Evolutionary conservation across 2,113 vertebrate genomes (phyloP).

Genomic region (Pelobates fuscus): DNA sequence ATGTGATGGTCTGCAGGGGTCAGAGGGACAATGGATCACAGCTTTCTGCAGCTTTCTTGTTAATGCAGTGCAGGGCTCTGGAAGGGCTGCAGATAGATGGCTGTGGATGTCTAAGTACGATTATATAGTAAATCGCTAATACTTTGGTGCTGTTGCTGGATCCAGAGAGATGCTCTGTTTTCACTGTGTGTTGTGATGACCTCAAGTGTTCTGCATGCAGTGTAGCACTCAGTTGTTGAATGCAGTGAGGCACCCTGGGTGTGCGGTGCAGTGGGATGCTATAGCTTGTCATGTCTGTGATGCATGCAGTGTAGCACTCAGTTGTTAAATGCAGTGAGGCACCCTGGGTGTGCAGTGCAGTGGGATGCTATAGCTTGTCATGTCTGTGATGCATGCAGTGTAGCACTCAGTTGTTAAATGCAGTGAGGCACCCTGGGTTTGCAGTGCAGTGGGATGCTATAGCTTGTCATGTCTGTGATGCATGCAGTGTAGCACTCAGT

Average conservation of each 20-base stretch:
- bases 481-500: too few relatives aligned
- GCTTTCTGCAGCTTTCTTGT: not conserved
- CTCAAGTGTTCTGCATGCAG: not conserved
- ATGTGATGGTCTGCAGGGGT: conserved; percentile 38
- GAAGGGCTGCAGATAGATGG: not conserved
- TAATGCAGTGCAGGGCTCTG: conserved; percentile 7
- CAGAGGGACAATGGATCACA: not conserved
- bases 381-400: too few relatives aligned
- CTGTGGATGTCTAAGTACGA: too few relatives aligned
- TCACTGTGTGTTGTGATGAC: not conserved
- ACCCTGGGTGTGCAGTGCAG: too few relatives aligned
- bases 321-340: too few relatives aligned
- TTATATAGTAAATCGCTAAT: too few relatives aligned
- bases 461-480: too few relatives aligned
- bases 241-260: not conserved
- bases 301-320: not conserved
- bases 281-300: too few relatives aligned
- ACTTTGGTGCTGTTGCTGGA: not conserved
- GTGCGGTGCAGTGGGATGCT: not conserved
- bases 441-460: too few relatives aligned
- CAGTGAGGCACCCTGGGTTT: too few relatives aligned
- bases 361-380: too few relatives aligned
- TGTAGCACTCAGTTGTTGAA: not conserved
- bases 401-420: too few relatives aligned
- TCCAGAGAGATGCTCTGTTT: not conserved